phyloP scores from a whole-genome alignment of 2,797 vertebrate genomes.

The Coccyzus lansbergi region DNA sequence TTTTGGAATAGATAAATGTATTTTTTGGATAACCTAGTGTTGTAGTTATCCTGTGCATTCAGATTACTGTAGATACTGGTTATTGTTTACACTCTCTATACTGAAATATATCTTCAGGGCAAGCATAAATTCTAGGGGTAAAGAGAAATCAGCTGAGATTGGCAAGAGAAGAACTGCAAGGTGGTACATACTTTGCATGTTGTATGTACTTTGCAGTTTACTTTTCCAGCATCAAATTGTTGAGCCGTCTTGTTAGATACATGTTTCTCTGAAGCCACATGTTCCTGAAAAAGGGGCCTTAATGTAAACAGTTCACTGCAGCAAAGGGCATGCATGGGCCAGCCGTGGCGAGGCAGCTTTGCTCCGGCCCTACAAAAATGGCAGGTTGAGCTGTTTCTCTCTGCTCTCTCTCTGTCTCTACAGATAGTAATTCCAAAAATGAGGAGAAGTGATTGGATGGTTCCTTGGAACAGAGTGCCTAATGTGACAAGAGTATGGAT shows the following conservation, averaged over 20 bases:
- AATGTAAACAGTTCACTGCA: neutral
- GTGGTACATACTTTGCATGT: neutral
- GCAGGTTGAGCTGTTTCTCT: neutral
- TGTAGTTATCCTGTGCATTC: neutral
- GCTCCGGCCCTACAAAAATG: neutral
- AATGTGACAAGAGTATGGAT: neutral
- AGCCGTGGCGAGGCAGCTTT: neutral
- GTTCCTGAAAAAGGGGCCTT: neutral
- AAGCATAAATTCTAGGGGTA: neutral
- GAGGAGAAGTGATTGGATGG: neutral
- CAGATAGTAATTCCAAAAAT: neutral
- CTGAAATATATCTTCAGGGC: neutral
- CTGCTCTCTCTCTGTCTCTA: neutral
- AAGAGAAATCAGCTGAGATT: neutral
- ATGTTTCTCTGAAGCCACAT: neutral
- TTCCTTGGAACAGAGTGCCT: neutral
- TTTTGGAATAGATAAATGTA: neutral
- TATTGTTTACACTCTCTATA: neutral
- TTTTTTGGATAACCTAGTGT: neutral
- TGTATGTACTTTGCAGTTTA: neutral
- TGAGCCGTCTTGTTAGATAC: neutral
- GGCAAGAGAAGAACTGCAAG: neutral
- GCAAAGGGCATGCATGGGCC: fast-evolving
- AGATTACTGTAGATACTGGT: neutral
- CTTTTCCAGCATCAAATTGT: neutral